Evolutionary conservation across 2,113 vertebrate species (phyloP).

Genomic region (Ia io): DNA sequence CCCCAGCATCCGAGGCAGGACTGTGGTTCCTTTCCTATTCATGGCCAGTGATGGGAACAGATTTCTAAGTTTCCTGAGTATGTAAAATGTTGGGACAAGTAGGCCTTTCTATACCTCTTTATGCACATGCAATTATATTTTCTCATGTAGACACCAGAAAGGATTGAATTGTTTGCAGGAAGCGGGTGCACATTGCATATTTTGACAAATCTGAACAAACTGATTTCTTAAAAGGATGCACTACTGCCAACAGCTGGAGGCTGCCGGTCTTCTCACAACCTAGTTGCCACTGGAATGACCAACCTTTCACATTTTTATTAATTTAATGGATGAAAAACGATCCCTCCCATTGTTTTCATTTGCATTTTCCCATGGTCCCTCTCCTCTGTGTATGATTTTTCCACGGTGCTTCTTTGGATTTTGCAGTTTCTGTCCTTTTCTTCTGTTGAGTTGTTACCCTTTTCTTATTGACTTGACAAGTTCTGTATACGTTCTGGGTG

Average conservation of each 20-base stretch:
- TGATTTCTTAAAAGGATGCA: not conserved
- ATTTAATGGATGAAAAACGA: conserved; percentile 26
- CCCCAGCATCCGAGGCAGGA: not conserved
- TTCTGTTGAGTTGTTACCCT: not conserved
- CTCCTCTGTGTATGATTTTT: not conserved
- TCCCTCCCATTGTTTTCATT: not conserved
- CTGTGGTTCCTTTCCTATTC: not conserved
- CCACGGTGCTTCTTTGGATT: not conserved
- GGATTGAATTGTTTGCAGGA: not conserved
- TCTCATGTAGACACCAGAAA: not conserved
- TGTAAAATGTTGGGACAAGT: not conserved
- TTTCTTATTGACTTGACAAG: not conserved
- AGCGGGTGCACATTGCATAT: not conserved
- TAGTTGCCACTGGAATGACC: not conserved
- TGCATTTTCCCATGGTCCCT: not conserved
- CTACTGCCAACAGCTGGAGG: not conserved
- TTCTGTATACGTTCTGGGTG: not conserved
- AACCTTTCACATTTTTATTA: not conserved
- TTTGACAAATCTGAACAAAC: not conserved
- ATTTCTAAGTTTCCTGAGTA: not conserved
- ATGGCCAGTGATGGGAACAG: not conserved
- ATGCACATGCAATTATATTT: not conserved
- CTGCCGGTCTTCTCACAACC: not conserved
- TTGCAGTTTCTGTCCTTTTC: not conserved
- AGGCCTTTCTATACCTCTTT: not conserved